These are phyloP conservation scores for Ageneiosus marmoratus DNA, from an alignment of 2,113 vertebrate species.

Conservation along the genomic window DNA sequence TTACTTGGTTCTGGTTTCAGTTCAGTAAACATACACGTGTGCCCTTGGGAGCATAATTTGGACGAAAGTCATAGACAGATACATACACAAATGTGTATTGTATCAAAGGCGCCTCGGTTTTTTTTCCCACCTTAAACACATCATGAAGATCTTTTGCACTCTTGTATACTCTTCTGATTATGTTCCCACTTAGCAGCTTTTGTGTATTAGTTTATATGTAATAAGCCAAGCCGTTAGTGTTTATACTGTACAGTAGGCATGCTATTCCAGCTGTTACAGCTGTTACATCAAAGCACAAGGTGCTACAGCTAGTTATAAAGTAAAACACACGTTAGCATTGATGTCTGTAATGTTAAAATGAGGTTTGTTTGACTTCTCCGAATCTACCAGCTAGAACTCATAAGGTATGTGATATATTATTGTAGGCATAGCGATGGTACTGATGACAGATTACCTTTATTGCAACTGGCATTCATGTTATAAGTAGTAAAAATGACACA, in stretches of 20 bases:
- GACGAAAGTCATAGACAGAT: slow-evolving; percentile 46
- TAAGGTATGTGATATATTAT: too few species aligned
- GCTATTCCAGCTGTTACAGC: background rate
- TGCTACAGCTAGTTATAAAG: background rate
- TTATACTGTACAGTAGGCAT: background rate
- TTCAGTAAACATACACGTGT: slow-evolving; percentile 40
- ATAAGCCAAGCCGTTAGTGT: background rate
- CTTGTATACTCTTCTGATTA: background rate
- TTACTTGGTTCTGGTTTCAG: slow-evolving; percentile 33
- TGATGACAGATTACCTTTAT: background rate
- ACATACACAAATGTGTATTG: too few species aligned
- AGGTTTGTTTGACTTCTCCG: too few species aligned
- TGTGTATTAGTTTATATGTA: background rate
- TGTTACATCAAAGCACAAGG: background rate
- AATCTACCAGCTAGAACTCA: background rate
- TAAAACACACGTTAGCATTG: slow-evolving; percentile 2
- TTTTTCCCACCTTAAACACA: slow-evolving; percentile 53
- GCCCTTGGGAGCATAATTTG: slow-evolving; percentile 9
- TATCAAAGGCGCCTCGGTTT: too few species aligned
- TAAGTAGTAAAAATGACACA: background rate
- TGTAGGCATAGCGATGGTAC: too few species aligned
- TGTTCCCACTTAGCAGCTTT: too few species aligned
- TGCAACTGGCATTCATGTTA: background rate
- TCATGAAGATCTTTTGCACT: background rate
- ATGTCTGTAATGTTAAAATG: background rate